phyloP scores from a whole-genome alignment of 2,113 vertebrate species.

The Chionomys nivalis region DNA sequence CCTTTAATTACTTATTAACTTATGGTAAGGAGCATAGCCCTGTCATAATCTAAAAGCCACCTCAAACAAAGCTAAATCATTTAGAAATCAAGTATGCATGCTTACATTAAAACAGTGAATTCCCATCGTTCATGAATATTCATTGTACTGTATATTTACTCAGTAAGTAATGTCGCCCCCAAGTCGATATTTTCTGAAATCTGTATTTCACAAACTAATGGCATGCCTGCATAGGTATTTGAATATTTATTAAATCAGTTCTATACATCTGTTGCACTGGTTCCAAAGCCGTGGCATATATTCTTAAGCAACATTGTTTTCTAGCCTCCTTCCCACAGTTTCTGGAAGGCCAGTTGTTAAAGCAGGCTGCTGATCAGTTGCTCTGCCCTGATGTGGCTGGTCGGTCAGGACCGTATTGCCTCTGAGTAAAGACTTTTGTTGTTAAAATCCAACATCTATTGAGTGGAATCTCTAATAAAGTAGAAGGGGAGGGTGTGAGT shows the following conservation, averaged over 20 bases:
- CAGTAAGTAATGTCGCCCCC: slow-evolving; percentile 45
- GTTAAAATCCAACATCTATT: slow-evolving; percentile 24
- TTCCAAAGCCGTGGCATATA: slow-evolving; percentile 24
- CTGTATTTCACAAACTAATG: slow-evolving; percentile 70
- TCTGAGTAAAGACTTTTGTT: slow-evolving; percentile 15
- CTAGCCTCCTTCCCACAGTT: not conserved
- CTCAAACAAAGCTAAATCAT: slow-evolving; percentile 36
- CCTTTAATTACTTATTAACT: slow-evolving; percentile 34
- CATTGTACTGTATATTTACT: slow-evolving; percentile 59
- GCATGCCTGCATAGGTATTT: slow-evolving; percentile 40
- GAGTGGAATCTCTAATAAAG: slow-evolving; percentile 32
- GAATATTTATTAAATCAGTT: slow-evolving; percentile 69
- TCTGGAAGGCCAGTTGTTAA: slow-evolving; percentile 28
- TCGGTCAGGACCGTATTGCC: slow-evolving; percentile 39
- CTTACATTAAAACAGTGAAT: slow-evolving; percentile 62
- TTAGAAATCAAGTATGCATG: slow-evolving; percentile 38
- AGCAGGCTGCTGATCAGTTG: not conserved
- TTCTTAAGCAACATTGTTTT: slow-evolving; percentile 41
- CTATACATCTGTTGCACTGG: slow-evolving; percentile 38
- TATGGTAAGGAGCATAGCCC: slow-evolving; percentile 16
- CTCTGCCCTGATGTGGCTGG: not conserved
- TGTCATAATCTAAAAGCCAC: slow-evolving; percentile 6
- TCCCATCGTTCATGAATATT: slow-evolving; percentile 67
- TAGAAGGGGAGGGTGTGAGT: not conserved
- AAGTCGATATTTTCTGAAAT: slow-evolving; percentile 69